These are phyloP conservation scores for Cephus pygmeus DNA, from an alignment of 2,888 invertebrate genomes.

Conservation along the genomic window DNA sequence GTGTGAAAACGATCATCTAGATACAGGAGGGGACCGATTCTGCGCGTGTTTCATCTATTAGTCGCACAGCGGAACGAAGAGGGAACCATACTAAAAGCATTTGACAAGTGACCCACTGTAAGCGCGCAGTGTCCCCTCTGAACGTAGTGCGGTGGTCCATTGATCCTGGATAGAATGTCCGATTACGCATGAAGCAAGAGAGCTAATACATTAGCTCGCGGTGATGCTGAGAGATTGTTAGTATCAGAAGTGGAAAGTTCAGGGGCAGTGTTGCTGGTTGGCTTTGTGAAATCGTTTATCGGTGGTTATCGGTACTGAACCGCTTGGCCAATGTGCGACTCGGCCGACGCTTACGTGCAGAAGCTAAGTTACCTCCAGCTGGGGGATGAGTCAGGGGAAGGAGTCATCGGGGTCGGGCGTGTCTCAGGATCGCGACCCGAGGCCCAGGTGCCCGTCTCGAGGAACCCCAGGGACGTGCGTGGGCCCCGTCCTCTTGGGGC, in stretches of 20 bases:
- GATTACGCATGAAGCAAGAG: not conserved
- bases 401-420: constrained; percentile 31
- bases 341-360: constrained; percentile 60
- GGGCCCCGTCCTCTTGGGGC: constrained; percentile 70
- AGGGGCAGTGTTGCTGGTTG: not conserved
- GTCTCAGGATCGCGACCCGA: constrained; percentile 57
- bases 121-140: not conserved
- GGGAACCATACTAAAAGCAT: not conserved
- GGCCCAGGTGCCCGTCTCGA: constrained; percentile 59
- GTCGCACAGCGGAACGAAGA: not conserved
- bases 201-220: not conserved
- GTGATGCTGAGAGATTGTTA: not conserved
- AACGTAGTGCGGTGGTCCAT: not conserved
- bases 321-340: constrained; percentile 59
- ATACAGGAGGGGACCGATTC: constrained; percentile 15
- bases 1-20: constrained; percentile 22
- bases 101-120: not conserved
- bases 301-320: not conserved
- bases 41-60: constrained; percentile 18
- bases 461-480: constrained; percentile 31
- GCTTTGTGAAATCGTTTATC: not conserved
- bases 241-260: not conserved
- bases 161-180: not conserved
- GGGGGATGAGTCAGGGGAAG: constrained; percentile 50
- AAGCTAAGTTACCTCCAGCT: constrained; percentile 61